Base-by-base conservation (phyloP, 2,888 invertebrate genomes). In the Archips xylosteana region DNA sequence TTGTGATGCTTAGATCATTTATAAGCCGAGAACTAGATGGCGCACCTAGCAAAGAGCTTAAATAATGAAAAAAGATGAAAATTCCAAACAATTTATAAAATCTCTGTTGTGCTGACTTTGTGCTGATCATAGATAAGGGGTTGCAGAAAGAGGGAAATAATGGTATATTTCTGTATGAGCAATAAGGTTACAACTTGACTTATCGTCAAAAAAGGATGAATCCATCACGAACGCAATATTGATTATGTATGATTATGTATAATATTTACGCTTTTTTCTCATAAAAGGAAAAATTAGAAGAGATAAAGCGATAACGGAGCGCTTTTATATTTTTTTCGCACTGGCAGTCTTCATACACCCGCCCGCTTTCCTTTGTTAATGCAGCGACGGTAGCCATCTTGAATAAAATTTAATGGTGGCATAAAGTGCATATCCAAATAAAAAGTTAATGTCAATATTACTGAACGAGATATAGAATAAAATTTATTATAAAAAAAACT, bases 381-480 rank as follows among this genome's bases (percentile, higher is more conserved):
- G 76, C 71, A 78, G 76, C 71, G 77, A 78, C 76, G 83, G 85
- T 86, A 83, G 94, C 94, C 94, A 94, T 94, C 91, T 94, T 94
- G 91, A 89, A 90, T 85, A 85, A 85, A 87, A 89, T 85, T 89
- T 86, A 84, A 83, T 85, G 85, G 84, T 89, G 88, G 87, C 84
- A 85, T 84, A 79, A 83, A 88, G 85, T 90, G 87, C 87, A 85
- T 88, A 87, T 89, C 86, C 85, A 89, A 91, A 87, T 90, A 89
- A 86, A 87, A 87, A 87, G 82, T 89, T 85, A 85, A 87, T 85
- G 83, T 79, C 80, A 81, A 75, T 82, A 82, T 66, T 70, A 82
- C 75, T 77, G 74, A 73, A 75, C 75, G 76, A 75, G 67, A 77
- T 80, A 80, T 77, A 80, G 76, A 78, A 77, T 78, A 83, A 83